Base-by-base conservation (phyloP, 2,888 invertebrate species). In the Ectemnius lituratus region DNA sequence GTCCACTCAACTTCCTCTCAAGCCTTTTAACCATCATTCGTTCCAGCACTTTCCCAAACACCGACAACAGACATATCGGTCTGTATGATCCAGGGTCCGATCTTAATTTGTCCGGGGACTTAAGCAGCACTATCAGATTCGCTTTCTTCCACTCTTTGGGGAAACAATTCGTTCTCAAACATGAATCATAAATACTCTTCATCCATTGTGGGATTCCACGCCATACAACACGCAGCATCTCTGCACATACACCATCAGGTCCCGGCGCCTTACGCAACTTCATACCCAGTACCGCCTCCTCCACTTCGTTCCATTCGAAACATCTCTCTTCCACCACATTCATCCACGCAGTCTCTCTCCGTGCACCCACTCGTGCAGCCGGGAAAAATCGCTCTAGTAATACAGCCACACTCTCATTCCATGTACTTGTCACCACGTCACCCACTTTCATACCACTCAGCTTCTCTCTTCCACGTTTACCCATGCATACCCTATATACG, bases 361-460 rank as follows among this genome's bases (percentile, higher is more conserved):
- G n/a, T 13, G 13, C 45, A 46, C 13, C 11, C 45, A 11, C 27
- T 56, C 18, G 58, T 4, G 45, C 59, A n/a, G 23, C 46, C 6
- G 60, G 67, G 18, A 60, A 67, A 4, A 67, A 59, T 16, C 56
- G 46, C 20, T 18, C 14, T 45, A 62, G 4, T 8, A 67, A 4
- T 8, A 37, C 37, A 52, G n/a, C 45, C 37, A 68, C 47, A 57
- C 62, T 68, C 2, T 68, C 62, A 13, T 13, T 46, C 68, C 68
- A 68, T 37, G 58, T 63, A 0, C 3, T 27, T 0, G 49, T 58
- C 46, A 49, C 3, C 13, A 2, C 20, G 2, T 5, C 63, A 47
- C 49, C 49, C 14, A 28, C 59, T 28, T 23, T 58, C 8, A 69
- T 59, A 20, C 28, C 49, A 28, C 58, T 2, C 49, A 47, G 1